Conservation (phyloP, 2,797 vertebrate genomes). For the Muscicapa striata region DNA sequence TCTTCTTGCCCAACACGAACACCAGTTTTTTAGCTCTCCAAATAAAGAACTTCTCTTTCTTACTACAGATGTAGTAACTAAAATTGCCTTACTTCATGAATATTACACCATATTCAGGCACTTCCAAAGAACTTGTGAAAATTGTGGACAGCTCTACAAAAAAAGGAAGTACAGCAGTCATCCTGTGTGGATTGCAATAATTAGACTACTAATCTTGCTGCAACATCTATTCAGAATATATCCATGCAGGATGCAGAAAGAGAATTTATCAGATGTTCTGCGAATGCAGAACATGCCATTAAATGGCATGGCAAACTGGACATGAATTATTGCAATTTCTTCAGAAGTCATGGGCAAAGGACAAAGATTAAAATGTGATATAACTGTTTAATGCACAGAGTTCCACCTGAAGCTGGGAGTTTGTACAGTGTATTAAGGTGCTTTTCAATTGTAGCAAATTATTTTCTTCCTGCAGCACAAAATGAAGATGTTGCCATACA, state of each 20-base stretch:
- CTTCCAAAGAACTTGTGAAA: not conserved
- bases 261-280: not conserved
- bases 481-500: not conserved
- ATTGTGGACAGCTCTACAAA: not conserved
- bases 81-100: not conserved
- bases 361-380: not conserved
- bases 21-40: not conserved
- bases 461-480: not conserved
- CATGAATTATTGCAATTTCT: not conserved
- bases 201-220: not conserved
- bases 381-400: not conserved
- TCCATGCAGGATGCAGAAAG: not conserved
- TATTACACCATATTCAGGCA: not conserved
- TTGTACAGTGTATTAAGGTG: not conserved
- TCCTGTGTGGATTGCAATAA: not conserved
- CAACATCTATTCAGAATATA: not conserved
- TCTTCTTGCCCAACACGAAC: not conserved
- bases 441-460: not conserved
- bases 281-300: not conserved
- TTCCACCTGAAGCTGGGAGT: not conserved
- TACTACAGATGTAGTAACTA: not conserved
- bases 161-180: not conserved
- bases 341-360: not conserved
- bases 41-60: not conserved
- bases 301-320: not conserved